Percentiles rank a stretch among this genome's conserved stretches.
Conservation (phyloP, 2,888 invertebrate species). For the Poecilobothrus nobilitatus region DNA sequence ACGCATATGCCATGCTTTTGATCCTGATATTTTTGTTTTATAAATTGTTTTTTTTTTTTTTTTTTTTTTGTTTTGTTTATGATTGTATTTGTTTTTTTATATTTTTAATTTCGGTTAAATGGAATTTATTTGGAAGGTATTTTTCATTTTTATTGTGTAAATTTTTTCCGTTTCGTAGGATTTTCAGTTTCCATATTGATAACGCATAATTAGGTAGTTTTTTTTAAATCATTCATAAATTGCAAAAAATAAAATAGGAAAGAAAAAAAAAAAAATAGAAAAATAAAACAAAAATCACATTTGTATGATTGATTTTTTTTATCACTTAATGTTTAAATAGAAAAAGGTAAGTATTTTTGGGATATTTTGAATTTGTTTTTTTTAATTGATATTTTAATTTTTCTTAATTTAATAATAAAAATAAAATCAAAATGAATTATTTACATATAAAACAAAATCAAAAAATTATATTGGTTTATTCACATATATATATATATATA, state of each 20-base stretch:
- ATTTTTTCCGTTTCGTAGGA: conserved; percentile 20
- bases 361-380: background rate
- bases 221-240: conserved; percentile 25
- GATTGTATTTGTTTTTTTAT: conserved; percentile 19
- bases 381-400: background rate
- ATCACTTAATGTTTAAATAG: background rate
- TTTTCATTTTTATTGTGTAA: conserved; percentile 21
- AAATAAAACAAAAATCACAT: conserved; percentile 6
- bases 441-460: conserved; percentile 18
- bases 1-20: conserved; percentile 92
- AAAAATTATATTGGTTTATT: conserved; percentile 14
- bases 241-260: conserved; percentile 42
- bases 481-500: no score
- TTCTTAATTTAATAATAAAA: conserved; percentile 31
- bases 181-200: conserved; percentile 21
- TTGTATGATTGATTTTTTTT: conserved; percentile 29
- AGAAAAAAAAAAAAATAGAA: conserved; percentile 39
- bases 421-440: conserved; percentile 23
- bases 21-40: conserved; percentile 52
- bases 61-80: conserved; percentile 16
- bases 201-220: conserved; percentile 19
- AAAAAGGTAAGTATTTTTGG: conserved; percentile 10
- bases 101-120: conserved; percentile 21
- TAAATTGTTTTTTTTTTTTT: conserved; percentile 4
- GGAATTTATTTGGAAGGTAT: background rate